Base-by-base conservation (phyloP, 30 jellyfish, hydroid and myxozoan species). In the Aurelia sp. region DNA sequence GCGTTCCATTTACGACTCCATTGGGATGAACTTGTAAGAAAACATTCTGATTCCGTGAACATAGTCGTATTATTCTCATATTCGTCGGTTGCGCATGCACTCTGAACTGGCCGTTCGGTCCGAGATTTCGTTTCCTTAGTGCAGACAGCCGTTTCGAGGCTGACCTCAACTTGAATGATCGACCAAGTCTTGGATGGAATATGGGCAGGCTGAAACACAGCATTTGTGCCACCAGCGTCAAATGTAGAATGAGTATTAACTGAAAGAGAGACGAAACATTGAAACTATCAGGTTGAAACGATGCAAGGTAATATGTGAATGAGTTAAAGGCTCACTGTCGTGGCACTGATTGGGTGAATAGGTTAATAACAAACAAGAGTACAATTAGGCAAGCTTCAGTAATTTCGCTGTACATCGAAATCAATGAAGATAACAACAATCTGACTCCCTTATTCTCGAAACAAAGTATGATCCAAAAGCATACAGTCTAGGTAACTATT, bases 1-100 rank as follows among this genome's bases (percentile, higher is more conserved):
- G 89, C 1, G 96, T 86, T 8, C 96, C 96, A 75, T 86, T 86
- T 44, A 86, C 88, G 8, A 86, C 82, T n/a, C 96, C 96, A 38
- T 86, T 38, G 6, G 82, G 67, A 41, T 41, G 44, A 41, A 86
- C 88, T 75, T 86, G 96, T 18, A 86, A 33, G 59, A 63, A 86
- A 58, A 82, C 79, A 63, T 86, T 86, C 61, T 70, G 81, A 15
- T 76, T 86, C 68, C 90, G 67, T 13, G 96, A 75, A 21, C 96
- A 86, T 16, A 86, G 72, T 40, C 67, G 41, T n/a, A 86, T 69
- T 4, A 38, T 51, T 57, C 96, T 41, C 47, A 41, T 40, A 44
- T 86, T 86, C 62, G 96, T 76, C 21, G 96, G 96, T 20, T 47
- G 80, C 55, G 51, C 55, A 24, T 83, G 50, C n/a, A 82, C 62